Conservation (phyloP, 2,888 invertebrate genomes). For the Crepidodera aurea region DNA sequence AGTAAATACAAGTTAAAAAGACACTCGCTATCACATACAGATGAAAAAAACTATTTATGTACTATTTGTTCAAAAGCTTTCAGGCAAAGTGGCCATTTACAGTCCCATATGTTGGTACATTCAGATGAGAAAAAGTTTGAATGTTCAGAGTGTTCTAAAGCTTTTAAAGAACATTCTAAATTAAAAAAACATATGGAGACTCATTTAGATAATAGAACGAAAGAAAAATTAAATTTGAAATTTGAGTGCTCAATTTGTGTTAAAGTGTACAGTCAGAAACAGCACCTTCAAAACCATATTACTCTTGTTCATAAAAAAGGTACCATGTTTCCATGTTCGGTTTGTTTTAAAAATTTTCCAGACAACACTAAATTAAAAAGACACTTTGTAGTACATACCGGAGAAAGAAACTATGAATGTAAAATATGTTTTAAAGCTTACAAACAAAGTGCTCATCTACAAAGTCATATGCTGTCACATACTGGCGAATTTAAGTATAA, state of each 20-base stretch:
- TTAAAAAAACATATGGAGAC: background rate
- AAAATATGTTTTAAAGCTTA: slow-evolving; percentile 54
- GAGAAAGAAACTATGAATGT: slow-evolving; percentile 57
- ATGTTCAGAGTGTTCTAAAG: background rate
- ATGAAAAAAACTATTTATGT: slow-evolving; percentile 4
- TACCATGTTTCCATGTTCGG: background rate
- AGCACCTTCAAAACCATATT: slow-evolving; percentile 2
- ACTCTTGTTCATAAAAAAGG: background rate
- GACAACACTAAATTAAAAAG: slow-evolving; percentile 1
- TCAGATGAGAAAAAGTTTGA: background rate
- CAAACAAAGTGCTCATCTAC: slow-evolving; percentile 54
- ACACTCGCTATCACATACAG: background rate
- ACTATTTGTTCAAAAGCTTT: slow-evolving; percentile 7
- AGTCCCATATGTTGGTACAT: slow-evolving; percentile 4
- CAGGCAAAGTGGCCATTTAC: slow-evolving; percentile 12
- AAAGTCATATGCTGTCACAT: slow-evolving; percentile 57
- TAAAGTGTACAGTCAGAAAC: slow-evolving; percentile 8
- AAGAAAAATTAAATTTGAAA: slow-evolving; percentile 1
- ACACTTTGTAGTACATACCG: slow-evolving; percentile 55
- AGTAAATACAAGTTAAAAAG: slow-evolving; percentile 1
- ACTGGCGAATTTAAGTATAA: slow-evolving; percentile 47
- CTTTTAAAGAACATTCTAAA: background rate
- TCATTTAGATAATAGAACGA: background rate
- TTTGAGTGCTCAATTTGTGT: slow-evolving; percentile 1
- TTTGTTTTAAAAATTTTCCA: background rate